Evolutionary conservation across 2,113 vertebrate genomes (phyloP), one percentile per base, ranked within the genome.

Genomic region (Pseudopipra pipra): DNA sequence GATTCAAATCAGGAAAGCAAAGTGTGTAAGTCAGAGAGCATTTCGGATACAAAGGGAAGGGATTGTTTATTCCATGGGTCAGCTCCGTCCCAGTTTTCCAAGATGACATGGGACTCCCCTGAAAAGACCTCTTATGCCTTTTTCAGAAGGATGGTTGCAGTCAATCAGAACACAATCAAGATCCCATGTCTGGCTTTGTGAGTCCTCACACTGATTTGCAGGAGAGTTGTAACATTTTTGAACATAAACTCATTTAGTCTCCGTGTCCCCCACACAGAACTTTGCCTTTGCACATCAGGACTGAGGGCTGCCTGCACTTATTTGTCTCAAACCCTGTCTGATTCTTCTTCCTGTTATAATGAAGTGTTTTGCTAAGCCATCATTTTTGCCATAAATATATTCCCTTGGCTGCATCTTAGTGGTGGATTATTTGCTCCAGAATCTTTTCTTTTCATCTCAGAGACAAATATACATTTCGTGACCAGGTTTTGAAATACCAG

Each of bases 351-450:
- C 54, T 49, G 39, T 83, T 61, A 5, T 30, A 81, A 92, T 33
- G 66, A 85, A 95, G 83, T 82, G 49, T 73, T 94, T 85, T 82
- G 33, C 58, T 75, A 87, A 87, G 49, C 41, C 6, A 1, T 73
- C 21, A 19, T 61, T 85, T 87, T 73, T 43, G 6, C 62, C 58
- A 54, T 46, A 49, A 68, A 79, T 73, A 35, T n/a, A 77, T 82
- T 94, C 81, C 71, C 62, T 43, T 30, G 47, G 58, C 54, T 76
- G 37, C 37, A 28, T 87, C 49, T 46, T 79, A 44, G 54, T 23
- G 8, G 58, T 79, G 67, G 54, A 94, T 89, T 87, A 70, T 94
- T 91, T 93, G 62, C 78, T 94, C 55, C 59, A 62, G 58, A 79
- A 85, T 58, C 11, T 93, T 71, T 73, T 43, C 25, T 79, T 86